phyloP scores from a whole-genome alignment of 2,888 invertebrate species.

The Idaea dimidiata region DNA sequence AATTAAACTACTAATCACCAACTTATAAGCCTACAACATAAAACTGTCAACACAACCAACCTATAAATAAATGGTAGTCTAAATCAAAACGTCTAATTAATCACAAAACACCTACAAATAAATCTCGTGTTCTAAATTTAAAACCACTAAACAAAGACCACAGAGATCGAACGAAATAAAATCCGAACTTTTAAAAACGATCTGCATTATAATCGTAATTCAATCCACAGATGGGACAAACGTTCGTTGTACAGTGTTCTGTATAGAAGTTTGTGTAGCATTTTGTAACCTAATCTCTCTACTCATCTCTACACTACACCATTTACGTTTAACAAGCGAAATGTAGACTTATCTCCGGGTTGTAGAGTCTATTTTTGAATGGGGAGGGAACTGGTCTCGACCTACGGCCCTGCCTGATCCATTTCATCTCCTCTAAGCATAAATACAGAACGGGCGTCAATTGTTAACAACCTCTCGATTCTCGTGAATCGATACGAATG shows the following conservation, averaged over 20 bases:
- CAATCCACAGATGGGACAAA: not conserved
- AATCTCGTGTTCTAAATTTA: not conserved
- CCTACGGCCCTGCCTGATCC: slow-evolving; percentile 72
- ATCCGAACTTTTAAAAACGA: not conserved
- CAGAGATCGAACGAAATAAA: not conserved
- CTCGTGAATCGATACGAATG: slow-evolving; percentile 74
- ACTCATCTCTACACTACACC: slow-evolving; percentile 57
- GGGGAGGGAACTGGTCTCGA: slow-evolving; percentile 37
- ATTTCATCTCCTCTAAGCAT: slow-evolving; percentile 74
- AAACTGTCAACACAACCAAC: not conserved
- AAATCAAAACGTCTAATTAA: not conserved
- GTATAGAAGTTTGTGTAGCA: slow-evolving; percentile 28
- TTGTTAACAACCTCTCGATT: slow-evolving; percentile 77
- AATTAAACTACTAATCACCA: not conserved
- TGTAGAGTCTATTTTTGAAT: not conserved
- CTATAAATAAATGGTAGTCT: not conserved
- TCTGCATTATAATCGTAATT: not conserved
- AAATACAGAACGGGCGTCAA: slow-evolving; percentile 76
- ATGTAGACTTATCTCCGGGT: not conserved
- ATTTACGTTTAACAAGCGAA: not conserved
- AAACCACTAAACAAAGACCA: not conserved
- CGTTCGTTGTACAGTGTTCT: not conserved
- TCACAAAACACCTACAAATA: not conserved
- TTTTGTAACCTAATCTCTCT: slow-evolving; percentile 60
- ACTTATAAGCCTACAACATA: not conserved